phyloP scores from a whole-genome alignment of 1,140 invertebrate species.

The Venustaconcha ellipsiformis region DNA sequence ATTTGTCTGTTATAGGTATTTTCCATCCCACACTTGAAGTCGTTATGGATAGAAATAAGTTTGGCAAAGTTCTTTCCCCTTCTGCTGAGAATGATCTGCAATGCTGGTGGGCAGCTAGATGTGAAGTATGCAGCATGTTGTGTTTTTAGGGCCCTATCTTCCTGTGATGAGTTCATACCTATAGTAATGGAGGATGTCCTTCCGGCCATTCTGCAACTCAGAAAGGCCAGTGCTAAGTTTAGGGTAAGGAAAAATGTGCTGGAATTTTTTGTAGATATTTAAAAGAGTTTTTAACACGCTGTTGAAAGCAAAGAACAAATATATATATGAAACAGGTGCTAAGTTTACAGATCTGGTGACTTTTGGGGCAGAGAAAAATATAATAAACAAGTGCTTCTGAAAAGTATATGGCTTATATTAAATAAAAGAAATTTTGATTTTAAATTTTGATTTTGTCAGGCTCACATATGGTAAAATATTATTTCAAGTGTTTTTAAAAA shows the following conservation, averaged over 20 bases:
- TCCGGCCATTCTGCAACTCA: conserved; percentile 27
- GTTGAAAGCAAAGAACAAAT: neutral
- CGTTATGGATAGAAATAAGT: conserved; percentile 24
- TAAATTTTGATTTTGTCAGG: no score
- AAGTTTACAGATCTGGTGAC: no score
- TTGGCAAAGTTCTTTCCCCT: conserved; percentile 30
- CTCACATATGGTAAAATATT: no score
- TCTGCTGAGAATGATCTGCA: conserved; percentile 28
- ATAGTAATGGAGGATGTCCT: conserved; percentile 31
- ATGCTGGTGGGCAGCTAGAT: conserved; percentile 30
- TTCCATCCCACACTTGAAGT: conserved; percentile 8
- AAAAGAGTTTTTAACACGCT: neutral
- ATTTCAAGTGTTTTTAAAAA: no score
- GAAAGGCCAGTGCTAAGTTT: conserved; percentile 36
- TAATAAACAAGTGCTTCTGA: no score
- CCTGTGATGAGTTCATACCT: conserved; percentile 25
- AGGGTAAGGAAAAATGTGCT: conserved; percentile 24
- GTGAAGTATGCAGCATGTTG: conserved; percentile 51
- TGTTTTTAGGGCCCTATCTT: conserved; percentile 37
- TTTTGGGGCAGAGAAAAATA: no score
- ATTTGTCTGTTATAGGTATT: conserved; percentile 17
- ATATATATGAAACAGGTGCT: neutral
- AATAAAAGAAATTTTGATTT: no score
- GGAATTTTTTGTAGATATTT: neutral
- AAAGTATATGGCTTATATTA: no score